Evolutionary conservation across 1,140 invertebrate genomes (phyloP).

Genomic region (Gonioctena quinquepunctata): DNA sequence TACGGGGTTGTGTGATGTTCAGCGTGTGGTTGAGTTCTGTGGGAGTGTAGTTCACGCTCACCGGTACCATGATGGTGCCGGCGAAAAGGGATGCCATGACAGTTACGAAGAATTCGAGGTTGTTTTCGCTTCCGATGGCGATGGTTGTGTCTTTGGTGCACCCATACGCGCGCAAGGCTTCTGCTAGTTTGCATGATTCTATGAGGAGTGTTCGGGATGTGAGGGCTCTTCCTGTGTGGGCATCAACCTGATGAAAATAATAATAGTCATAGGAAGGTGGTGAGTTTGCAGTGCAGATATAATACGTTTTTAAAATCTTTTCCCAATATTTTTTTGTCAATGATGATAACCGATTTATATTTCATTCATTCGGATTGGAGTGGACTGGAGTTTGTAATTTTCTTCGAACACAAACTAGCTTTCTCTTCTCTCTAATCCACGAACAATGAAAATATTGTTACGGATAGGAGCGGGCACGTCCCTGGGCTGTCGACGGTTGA

Average conservation of each 20-base stretch:
- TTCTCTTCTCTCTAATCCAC: no score
- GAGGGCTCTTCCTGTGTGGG: constrained; percentile 14
- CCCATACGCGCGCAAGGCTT: constrained; percentile 25
- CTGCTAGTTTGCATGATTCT: constrained; percentile 30
- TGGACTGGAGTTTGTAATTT: no score
- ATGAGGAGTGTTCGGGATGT: constrained; percentile 23
- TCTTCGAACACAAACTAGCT: no score
- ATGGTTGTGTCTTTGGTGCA: constrained; percentile 50
- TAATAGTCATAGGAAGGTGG: no score
- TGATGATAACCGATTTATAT: no score
- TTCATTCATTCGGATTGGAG: no score
- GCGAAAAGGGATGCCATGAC: constrained; percentile 58
- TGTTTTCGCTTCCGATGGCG: constrained; percentile 63
- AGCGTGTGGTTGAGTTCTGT: constrained; percentile 59
- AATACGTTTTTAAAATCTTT: no score
- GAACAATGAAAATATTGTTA: no score
- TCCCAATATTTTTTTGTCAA: no score
- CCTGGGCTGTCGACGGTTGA: no score
- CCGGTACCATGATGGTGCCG: constrained; percentile 60
- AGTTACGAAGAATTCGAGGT: constrained; percentile 58
- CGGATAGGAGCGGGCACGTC: no score
- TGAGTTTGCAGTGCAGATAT: no score
- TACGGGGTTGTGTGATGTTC: constrained; percentile 59
- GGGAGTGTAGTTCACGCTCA: constrained; percentile 63
- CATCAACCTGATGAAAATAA: constrained; percentile 32